phyloP scores from a whole-genome alignment of 2,888 invertebrate species.

The Meghimatium bilineatum region DNA sequence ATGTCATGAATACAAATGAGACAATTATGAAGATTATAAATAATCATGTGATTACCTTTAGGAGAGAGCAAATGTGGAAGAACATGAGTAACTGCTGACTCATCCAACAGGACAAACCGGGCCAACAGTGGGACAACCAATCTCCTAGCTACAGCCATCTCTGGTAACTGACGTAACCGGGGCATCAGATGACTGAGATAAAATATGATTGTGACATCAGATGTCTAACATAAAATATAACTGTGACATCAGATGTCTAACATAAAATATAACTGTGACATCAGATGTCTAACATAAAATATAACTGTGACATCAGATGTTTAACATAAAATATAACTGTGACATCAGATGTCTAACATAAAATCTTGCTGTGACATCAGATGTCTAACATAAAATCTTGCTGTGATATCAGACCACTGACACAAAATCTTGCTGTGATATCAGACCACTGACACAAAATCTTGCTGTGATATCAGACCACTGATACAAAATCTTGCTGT shows the following conservation, averaged over 20 bases:
- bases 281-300: background rate
- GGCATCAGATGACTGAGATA: conserved; percentile 81
- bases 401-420: background rate
- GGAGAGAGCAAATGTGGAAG: conserved; percentile 84
- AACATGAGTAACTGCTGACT: conserved; percentile 85
- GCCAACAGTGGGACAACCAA: conserved; percentile 87
- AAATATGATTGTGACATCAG: too few species aligned
- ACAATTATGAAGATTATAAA: background rate
- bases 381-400: too few species aligned
- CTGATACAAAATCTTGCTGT: too few species aligned
- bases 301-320: too few species aligned
- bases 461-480: background rate
- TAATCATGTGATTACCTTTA: conserved; percentile 81
- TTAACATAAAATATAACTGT: too few species aligned
- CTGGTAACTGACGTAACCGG: conserved; percentile 85
- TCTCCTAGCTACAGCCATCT: conserved; percentile 88
- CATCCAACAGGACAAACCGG: conserved; percentile 89
- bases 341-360: too few species aligned
- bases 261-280: background rate
- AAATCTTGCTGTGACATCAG: background rate
- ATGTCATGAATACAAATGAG: background rate
- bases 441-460: too few species aligned
- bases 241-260: background rate
- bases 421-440: too few species aligned
- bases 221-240: too few species aligned